Evolutionary conservation across 2,113 vertebrate genomes (phyloP).

Genomic region (Rafetus swinhoei): DNA sequence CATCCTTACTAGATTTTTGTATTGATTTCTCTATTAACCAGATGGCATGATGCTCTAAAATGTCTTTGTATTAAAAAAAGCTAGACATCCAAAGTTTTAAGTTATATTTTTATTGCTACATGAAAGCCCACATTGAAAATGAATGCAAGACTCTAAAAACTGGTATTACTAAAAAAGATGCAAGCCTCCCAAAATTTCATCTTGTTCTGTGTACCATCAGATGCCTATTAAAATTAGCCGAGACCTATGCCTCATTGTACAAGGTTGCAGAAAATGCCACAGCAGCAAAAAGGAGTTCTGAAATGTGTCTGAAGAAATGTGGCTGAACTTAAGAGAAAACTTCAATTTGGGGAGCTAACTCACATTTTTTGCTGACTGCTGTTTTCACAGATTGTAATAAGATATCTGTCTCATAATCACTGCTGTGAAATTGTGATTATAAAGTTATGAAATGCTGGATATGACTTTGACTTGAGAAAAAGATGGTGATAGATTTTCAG

Average conservation of each 20-base stretch:
- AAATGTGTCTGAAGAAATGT: slow-evolving; percentile 10
- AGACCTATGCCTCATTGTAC: slow-evolving; percentile 22
- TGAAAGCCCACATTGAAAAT: not conserved
- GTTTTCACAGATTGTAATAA: slow-evolving; percentile 68
- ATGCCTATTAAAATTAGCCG: slow-evolving; percentile 27
- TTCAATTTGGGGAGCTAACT: slow-evolving; percentile 31
- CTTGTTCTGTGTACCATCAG: not conserved
- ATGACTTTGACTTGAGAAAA: not conserved
- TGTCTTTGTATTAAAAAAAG: not conserved
- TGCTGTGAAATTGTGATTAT: slow-evolving; percentile 40
- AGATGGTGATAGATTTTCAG: not conserved
- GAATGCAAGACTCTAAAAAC: not conserved
- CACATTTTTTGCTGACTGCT: slow-evolving; percentile 42
- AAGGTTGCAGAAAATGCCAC: slow-evolving; percentile 1
- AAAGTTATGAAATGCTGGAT: slow-evolving; percentile 36
- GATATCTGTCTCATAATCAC: slow-evolving; percentile 58
- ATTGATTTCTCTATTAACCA: fast-evolving
- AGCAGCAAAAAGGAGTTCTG: slow-evolving; percentile 29
- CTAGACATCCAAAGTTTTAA: not conserved
- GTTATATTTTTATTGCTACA: not conserved
- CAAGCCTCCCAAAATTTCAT: not conserved
- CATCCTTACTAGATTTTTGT: fast-evolving
- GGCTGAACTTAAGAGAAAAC: slow-evolving; percentile 8
- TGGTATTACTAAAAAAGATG: not conserved
- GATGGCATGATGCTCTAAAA: not conserved